Base-by-base conservation (phyloP, 2,113 vertebrate genomes). In the Hemicordylus capensis region DNA sequence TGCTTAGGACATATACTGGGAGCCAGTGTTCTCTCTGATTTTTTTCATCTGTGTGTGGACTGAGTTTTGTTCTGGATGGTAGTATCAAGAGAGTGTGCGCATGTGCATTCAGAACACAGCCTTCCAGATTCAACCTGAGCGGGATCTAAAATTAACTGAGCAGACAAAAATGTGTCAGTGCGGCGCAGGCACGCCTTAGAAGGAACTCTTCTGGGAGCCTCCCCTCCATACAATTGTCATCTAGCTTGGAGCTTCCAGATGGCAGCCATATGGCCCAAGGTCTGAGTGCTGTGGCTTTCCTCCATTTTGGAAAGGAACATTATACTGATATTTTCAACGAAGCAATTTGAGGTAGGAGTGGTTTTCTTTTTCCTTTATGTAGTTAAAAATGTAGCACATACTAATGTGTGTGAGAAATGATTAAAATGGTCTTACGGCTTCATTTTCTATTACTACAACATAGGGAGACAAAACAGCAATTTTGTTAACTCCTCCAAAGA, bases 301-400 rank as follows among this genome's bases (percentile, higher is more conserved):
- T 61, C 76, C 48, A 58, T 58, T 67, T 54, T 48, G 46, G 24
- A 76, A 22, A 66, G 37, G 19, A 56, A 46, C 34, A 42, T 39
- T 66, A 84, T 37, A 48, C 15, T 66, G 46, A 76, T 76, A 76
- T 84, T 76, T 84, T 67, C 51, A 84, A 26, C 22, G 28, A 74
- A 67, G 61, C 4, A 67, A 77, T 67, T 63, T 51, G 51, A 66
- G 73, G 69, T 64, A 84, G 17, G 54, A 19, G 42, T 42, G 39
- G 61, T 76, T 76, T 44, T 76, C 61, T 66, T 76, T 34, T 20
- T 76, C 39, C 39, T 34, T 74, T 74, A 42, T 14, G 42, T 22
- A 51, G 14, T 51, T 39, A 76, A 24, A 44, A 54, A 64, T 66
- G 11, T 28, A 76, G 76, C 19, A 48, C 46, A 48, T 42, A 84